phyloP scores from a whole-genome alignment of 2,797 vertebrate species.

The Tachyglossus aculeatus region DNA sequence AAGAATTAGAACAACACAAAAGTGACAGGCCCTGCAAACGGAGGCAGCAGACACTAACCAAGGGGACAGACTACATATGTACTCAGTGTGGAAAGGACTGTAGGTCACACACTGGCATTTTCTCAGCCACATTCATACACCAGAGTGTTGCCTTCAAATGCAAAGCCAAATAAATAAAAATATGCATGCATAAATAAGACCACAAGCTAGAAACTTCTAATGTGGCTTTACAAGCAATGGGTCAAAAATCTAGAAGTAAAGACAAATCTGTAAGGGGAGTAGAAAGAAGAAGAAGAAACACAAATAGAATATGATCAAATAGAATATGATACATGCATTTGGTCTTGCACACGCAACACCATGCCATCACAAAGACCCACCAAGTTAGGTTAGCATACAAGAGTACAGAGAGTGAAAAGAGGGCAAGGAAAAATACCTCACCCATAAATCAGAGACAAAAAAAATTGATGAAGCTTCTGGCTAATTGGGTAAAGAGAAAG shows the following conservation, averaged over 20 bases:
- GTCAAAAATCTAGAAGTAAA: background rate
- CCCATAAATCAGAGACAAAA: background rate
- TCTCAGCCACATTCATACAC: background rate
- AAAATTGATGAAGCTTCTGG: background rate
- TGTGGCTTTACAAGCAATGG: background rate
- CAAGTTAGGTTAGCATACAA: background rate
- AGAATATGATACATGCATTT: background rate
- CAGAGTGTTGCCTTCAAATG: background rate
- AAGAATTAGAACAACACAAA: too few relatives aligned
- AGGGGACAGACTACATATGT: background rate
- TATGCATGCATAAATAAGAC: background rate
- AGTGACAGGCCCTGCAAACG: background rate
- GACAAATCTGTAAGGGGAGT: background rate
- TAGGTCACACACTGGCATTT: too few relatives aligned
- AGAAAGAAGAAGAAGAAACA: background rate
- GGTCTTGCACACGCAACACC: background rate
- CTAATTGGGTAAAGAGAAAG: background rate
- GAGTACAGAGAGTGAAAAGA: background rate
- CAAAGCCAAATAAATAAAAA: background rate
- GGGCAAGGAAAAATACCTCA: background rate
- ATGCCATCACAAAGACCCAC: background rate
- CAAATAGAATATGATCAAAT: too few relatives aligned
- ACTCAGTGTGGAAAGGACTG: too few relatives aligned
- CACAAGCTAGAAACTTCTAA: conserved; percentile 6
- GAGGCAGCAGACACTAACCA: background rate